Percentiles rank a stretch among this genome's conserved stretches.
Evolutionary conservation across 2,888 invertebrate genomes (phyloP).

Genomic region (Xylocampa areola): DNA sequence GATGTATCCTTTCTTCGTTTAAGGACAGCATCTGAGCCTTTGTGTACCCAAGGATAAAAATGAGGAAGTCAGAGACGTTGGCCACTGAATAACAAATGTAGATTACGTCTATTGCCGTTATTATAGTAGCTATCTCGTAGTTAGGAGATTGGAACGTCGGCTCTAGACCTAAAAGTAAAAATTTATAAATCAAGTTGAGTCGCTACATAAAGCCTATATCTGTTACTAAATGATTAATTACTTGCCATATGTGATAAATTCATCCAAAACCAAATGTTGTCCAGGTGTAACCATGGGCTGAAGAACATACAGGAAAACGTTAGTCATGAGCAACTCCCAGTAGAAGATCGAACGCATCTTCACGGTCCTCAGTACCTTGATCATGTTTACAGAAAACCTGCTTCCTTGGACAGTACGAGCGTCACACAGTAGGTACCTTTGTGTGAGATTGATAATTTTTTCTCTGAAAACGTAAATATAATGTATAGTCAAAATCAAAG

Average conservation of each 20-base stretch:
- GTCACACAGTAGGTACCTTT: conserved; percentile 63
- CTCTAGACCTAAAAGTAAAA: conserved; percentile 68
- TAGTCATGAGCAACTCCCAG: conserved; percentile 65
- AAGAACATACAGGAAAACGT: conserved; percentile 61
- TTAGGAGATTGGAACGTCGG: conserved; percentile 74
- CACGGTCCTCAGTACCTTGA: conserved; percentile 60
- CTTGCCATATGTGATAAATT: conserved; percentile 64
- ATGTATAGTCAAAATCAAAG: too few relatives aligned
- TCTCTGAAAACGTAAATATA: conserved; percentile 60
- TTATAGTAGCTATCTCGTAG: conserved; percentile 67
- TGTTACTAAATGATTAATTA: neutral
- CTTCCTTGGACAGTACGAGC: conserved; percentile 53
- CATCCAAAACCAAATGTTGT: conserved; percentile 68
- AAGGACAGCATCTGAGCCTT: conserved; percentile 74
- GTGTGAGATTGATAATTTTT: conserved; percentile 60
- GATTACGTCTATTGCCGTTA: conserved; percentile 48
- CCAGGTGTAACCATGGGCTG: conserved; percentile 67
- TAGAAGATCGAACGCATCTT: conserved; percentile 69
- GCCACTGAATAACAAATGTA: conserved; percentile 66
- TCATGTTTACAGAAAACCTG: conserved; percentile 64
- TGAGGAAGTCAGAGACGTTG: conserved; percentile 67
- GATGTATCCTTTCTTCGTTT: conserved; percentile 65
- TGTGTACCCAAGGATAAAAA: conserved; percentile 69
- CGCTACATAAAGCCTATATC: neutral
- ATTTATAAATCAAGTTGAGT: neutral